phyloP scores from a whole-genome alignment of 2,113 vertebrate species.

The Dasypus novemcinctus region DNA sequence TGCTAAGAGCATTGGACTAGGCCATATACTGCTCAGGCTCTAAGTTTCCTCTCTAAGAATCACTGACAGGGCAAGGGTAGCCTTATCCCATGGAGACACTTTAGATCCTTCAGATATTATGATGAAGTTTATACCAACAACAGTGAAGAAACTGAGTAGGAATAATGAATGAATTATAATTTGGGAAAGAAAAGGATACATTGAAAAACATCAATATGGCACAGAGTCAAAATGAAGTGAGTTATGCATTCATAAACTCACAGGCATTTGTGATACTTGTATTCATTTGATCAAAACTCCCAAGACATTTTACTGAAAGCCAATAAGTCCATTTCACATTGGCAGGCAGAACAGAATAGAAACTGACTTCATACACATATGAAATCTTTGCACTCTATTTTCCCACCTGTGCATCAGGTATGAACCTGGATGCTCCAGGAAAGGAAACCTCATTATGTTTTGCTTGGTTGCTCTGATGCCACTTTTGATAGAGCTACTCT shows the following conservation, averaged over 20 bases:
- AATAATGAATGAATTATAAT: background rate
- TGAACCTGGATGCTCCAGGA: background rate
- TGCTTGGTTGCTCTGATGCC: background rate
- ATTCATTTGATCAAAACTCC: background rate
- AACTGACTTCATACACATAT: background rate
- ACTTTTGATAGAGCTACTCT: background rate
- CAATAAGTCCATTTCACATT: background rate
- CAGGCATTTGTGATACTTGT: background rate
- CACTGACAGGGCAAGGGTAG: background rate
- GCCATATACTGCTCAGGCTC: background rate
- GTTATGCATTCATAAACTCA: background rate
- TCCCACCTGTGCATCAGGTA: background rate
- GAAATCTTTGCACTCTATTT: background rate
- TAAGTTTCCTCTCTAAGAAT: background rate
- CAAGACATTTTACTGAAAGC: background rate
- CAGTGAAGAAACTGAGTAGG: background rate
- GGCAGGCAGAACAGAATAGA: background rate
- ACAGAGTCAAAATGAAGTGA: background rate
- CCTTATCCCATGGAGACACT: background rate
- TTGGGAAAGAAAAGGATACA: background rate
- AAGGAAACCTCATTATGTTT: background rate
- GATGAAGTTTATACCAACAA: background rate
- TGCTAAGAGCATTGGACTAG: background rate
- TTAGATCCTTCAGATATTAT: background rate
- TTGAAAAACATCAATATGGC: background rate